Conservation (phyloP, 1,140 invertebrate species). For the Meloidogyne exigua region DNA sequence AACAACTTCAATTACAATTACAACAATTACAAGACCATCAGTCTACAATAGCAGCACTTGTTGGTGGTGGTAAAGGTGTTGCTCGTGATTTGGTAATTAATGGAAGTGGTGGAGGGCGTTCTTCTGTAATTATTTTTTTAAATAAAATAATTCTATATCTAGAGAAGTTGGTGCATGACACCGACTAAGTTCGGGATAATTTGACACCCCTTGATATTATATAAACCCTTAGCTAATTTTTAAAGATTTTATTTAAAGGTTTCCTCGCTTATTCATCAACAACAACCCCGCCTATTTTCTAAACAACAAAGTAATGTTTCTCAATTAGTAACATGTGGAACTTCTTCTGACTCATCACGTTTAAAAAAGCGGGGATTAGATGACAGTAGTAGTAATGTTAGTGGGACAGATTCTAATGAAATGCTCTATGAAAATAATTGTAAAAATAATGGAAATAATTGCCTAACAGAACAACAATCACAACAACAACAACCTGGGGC, state of each 20-base stretch:
- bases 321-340: slow-evolving; percentile 32
- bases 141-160: background rate
- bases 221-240: background rate
- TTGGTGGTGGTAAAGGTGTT: slow-evolving; percentile 47
- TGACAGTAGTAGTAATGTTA: background rate
- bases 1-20: slow-evolving; percentile 29
- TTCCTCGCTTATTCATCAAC: slow-evolving; percentile 7
- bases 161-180: too few relatives aligned
- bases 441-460: background rate
- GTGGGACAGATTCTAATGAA: slow-evolving; percentile 23
- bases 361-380: slow-evolving; percentile 45
- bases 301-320: slow-evolving; percentile 22
- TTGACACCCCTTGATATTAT: background rate
- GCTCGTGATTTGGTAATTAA: slow-evolving; percentile 46
- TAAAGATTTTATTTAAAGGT: background rate
- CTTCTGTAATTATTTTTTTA: slow-evolving; percentile 29
- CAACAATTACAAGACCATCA: slow-evolving; percentile 43
- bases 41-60: slow-evolving; percentile 47
- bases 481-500: slow-evolving; percentile 2
- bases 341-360: slow-evolving; percentile 14
- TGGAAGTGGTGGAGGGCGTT: slow-evolving; percentile 33
- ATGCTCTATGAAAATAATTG: background rate
- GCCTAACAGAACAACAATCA: background rate
- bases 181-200: too few relatives aligned
- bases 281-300: slow-evolving; percentile 11